These are phyloP conservation scores for Diabrotica undecimpunctata DNA, from an alignment of 1,140 invertebrate genomes.

Conservation along the genomic window DNA sequence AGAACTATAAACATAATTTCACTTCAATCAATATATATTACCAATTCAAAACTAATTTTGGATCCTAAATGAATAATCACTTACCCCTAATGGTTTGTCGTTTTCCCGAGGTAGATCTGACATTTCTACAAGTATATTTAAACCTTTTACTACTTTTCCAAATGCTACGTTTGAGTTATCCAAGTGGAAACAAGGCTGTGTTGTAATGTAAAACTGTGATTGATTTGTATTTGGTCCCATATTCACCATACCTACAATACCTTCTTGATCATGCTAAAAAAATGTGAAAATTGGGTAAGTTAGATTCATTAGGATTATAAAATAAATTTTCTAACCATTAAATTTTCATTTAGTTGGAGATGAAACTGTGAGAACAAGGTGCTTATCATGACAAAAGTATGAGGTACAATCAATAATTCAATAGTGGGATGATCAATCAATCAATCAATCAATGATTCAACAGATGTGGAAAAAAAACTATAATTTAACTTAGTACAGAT, in stretches of 20 bases:
- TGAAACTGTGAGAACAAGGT: too few relatives aligned
- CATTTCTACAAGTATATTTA: slow-evolving; percentile 65
- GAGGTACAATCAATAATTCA: too few relatives aligned
- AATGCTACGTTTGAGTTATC: slow-evolving; percentile 90
- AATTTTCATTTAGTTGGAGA: too few relatives aligned
- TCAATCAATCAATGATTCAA: too few relatives aligned
- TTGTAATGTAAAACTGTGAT: slow-evolving; percentile 94
- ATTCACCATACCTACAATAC: slow-evolving; percentile 88
- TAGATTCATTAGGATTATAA: background rate
- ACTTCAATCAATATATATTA: too few relatives aligned
- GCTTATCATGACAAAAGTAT: too few relatives aligned
- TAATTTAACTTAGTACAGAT: too few relatives aligned
- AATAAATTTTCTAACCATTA: background rate
- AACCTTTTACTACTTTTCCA: slow-evolving; percentile 72
- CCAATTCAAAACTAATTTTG: too few relatives aligned
- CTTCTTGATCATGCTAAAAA: slow-evolving; percentile 61
- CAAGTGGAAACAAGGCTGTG: slow-evolving; percentile 76
- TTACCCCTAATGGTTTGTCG: slow-evolving; percentile 57
- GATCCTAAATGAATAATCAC: background rate
- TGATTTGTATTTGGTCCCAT: slow-evolving; percentile 84
- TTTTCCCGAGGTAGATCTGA: slow-evolving; percentile 55
- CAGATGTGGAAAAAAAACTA: too few relatives aligned
- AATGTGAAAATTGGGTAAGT: background rate
- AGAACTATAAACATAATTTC: too few relatives aligned
- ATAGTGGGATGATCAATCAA: too few relatives aligned